Evolutionary conservation across 2,888 invertebrate genomes (phyloP).

Genomic region (Junonia oenone): DNA sequence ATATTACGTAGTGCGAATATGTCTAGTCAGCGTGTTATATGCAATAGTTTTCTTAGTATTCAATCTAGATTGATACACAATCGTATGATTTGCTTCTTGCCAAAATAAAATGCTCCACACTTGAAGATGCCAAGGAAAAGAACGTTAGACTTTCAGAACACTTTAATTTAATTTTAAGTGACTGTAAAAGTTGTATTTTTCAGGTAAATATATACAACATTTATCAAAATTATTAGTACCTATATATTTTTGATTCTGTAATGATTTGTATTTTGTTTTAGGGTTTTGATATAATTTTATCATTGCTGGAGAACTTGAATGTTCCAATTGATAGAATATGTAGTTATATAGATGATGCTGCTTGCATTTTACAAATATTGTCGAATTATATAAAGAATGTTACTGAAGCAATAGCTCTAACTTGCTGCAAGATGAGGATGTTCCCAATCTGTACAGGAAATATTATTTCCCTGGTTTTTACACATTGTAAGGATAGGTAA

Average conservation of each 20-base stretch:
- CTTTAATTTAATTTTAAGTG: constrained; percentile 43
- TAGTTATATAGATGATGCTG: constrained; percentile 47
- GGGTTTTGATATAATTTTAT: constrained; percentile 45
- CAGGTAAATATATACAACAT: constrained; percentile 41
- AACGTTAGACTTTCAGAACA: constrained; percentile 36
- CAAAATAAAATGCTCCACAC: constrained; percentile 43
- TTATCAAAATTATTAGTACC: too few species aligned
- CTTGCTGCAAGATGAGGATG: constrained; percentile 42
- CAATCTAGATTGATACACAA: constrained; percentile 41
- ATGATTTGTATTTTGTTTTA: too few species aligned
- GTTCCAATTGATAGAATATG: constrained; percentile 36
- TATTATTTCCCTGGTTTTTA: constrained; percentile 60
- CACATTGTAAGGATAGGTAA: constrained; percentile 74
- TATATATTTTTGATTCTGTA: too few species aligned
- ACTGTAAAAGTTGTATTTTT: constrained; percentile 47
- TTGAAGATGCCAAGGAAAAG: constrained; percentile 24
- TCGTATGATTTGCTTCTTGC: constrained; percentile 43
- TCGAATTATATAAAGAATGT: constrained; percentile 47
- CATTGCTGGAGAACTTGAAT: constrained; percentile 36
- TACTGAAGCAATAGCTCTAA: constrained; percentile 43
- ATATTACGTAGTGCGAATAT: too few species aligned
- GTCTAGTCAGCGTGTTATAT: not conserved
- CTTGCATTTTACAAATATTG: constrained; percentile 46
- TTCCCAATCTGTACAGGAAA: constrained; percentile 52
- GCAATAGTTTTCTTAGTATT: constrained; percentile 20